Base-by-base conservation (phyloP, 1,140 invertebrate genomes). In the Listronotus oregonensis region DNA sequence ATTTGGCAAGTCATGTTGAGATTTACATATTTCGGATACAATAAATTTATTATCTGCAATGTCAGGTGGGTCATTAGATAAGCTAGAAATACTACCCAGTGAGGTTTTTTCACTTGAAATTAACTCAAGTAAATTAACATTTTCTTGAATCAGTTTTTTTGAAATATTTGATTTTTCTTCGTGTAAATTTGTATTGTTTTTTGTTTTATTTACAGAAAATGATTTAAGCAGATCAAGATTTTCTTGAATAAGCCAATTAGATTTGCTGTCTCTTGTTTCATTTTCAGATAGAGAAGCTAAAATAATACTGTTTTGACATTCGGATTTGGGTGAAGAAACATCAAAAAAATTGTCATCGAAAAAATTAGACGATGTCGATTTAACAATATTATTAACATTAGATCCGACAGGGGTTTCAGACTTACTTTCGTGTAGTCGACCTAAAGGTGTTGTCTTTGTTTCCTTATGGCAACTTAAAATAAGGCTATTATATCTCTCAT, bases 401-500 rank as follows among this genome's bases (percentile, higher is more conserved):
- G 14, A 32, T 9, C 47, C 43, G 5, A 60, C 37, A 10, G 61
- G 58, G 34, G 60, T 67, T 47, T 64, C 61, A 3, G 58, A 64
- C 18, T 66, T 66, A 50, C 64, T 73, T 66, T 66, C 64, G 11
- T 54, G 58, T 8, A 63, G 34, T n/a, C 42, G 40, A 10, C 47
- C 47, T 11, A 64, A 32, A 8, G 18, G 12, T 3, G 42, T 21
- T 9, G 8, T 10, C 14, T 10, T 10, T 31, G 27, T 12, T 39
- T 49, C 15, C 21, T 34, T 49, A 27, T 39, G 2, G 18, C 3
- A 7, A 17, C 11, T 40, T 12, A 69, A 56, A 47, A 77, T 75
- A 0, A 78, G 52, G 32, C 58, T 70, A 40, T 78, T 70, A 57
- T 75, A 78, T 62, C 74, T 75, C 51, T 77, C 75, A 32, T 78